Percentiles rank a stretch among this genome's conserved stretches.
Conservation (phyloP, 1,140 invertebrate species). For the Eriosoma lanigerum region DNA sequence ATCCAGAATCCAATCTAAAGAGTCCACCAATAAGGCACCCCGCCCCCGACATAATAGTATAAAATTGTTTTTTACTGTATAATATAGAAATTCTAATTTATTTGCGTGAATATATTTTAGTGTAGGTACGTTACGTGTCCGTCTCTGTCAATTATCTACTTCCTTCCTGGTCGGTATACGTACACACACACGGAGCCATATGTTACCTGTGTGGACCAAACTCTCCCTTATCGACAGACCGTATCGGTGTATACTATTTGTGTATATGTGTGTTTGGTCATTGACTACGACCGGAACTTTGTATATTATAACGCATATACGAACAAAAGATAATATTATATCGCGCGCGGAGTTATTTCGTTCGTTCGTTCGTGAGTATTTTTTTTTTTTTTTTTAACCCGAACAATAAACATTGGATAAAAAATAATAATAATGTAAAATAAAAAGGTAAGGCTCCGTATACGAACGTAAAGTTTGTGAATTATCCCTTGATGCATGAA, state of each 20-base stretch:
- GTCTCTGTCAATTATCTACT: conserved; percentile 49
- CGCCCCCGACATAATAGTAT: conserved; percentile 7
- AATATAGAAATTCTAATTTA: conserved; percentile 49
- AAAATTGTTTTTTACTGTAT: too few species aligned
- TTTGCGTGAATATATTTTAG: conserved; percentile 44
- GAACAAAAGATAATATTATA: conserved; percentile 25
- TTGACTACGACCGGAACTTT: conserved; percentile 49
- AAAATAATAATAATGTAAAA: conserved; percentile 3
- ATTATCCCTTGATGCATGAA: conserved; percentile 44
- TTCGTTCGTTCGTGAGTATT: conserved; percentile 1
- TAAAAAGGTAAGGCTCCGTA: conserved; percentile 40
- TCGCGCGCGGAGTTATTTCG: conserved; percentile 24
- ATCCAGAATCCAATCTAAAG: conserved; percentile 51
- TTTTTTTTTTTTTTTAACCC: conserved; percentile 36
- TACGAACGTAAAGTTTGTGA: conserved; percentile 38
- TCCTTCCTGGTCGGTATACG: conserved; percentile 40
- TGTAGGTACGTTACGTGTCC: background rate
- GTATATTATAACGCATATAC: background rate
- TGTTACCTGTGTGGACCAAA: conserved; percentile 50
- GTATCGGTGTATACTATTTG: conserved; percentile 11
- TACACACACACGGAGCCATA: conserved; percentile 24
- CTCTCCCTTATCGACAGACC: conserved; percentile 51
- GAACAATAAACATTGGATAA: conserved; percentile 27
- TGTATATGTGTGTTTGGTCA: conserved; percentile 41
- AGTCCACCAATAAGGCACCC: conserved; percentile 44